phyloP scores from a whole-genome alignment of 2,797 vertebrate genomes.

The Chrysocyon brachyurus region DNA sequence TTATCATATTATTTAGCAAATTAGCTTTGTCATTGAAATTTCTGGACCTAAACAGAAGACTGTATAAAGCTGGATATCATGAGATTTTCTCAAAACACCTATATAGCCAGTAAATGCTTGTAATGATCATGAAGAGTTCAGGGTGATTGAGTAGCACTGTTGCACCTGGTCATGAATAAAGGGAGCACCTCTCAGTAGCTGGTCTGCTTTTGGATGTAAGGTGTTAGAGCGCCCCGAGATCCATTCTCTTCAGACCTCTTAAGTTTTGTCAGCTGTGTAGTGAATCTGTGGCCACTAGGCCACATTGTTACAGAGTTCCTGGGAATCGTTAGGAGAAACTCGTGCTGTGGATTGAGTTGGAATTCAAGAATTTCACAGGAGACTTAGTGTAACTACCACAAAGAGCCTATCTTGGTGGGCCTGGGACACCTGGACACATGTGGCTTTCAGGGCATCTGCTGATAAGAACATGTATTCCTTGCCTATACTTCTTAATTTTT shows the following conservation, averaged over 20 bases:
- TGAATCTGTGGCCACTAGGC: not conserved
- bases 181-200: not conserved
- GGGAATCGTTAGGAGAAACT: not conserved
- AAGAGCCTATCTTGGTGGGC: not conserved
- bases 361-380: not conserved
- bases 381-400: not conserved
- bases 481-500: not conserved
- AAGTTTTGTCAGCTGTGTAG: not conserved
- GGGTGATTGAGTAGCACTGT: not conserved
- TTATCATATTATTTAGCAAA: slow-evolving; percentile 5
- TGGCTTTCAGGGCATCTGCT: not conserved
- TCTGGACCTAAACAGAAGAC: not conserved
- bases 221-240: too few relatives aligned
- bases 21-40: slow-evolving; percentile 6
- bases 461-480: not conserved
- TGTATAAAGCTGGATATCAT: not conserved
- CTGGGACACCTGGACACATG: not conserved
- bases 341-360: not conserved
- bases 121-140: not conserved
- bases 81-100: not conserved
- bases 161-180: not conserved
- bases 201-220: too few relatives aligned
- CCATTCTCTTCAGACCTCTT: not conserved
- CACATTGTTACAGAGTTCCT: not conserved
- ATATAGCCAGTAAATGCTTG: not conserved